These are phyloP conservation scores for Cyclophora punctaria DNA, from an alignment of 2,888 invertebrate species.

Conservation along the genomic window DNA sequence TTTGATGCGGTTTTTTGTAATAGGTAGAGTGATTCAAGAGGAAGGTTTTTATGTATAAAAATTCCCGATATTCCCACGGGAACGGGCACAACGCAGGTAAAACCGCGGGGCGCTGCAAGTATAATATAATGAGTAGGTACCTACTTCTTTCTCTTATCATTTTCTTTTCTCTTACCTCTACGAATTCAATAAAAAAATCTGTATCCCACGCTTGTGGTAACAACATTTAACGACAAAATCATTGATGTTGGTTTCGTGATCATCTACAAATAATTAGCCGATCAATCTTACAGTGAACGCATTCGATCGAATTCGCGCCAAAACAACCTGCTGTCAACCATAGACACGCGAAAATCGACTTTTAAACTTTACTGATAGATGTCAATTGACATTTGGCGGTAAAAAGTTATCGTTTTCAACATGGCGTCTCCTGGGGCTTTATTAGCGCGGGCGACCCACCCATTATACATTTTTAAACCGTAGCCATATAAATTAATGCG, in stretches of 20 bases:
- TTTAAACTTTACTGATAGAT: constrained; percentile 11
- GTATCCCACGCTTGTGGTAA: constrained; percentile 4
- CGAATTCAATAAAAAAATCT: too few relatives aligned
- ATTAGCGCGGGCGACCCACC: constrained; percentile 63
- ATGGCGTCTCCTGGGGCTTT: constrained; percentile 55
- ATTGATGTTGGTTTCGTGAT: constrained; percentile 33
- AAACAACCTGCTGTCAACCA: constrained; percentile 17
- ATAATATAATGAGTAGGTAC: too few relatives aligned
- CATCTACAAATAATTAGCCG: constrained; percentile 35
- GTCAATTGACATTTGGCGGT: constrained; percentile 31
- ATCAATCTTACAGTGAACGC: constrained; percentile 45
- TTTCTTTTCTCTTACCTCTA: too few relatives aligned
- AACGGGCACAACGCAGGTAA: too few relatives aligned
- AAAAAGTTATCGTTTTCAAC: constrained; percentile 37
- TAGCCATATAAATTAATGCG: constrained; percentile 75
- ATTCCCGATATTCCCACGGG: too few relatives aligned
- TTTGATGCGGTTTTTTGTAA: too few relatives aligned
- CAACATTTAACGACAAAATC: constrained; percentile 27
- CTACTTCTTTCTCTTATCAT: too few relatives aligned
- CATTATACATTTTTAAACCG: constrained; percentile 75
- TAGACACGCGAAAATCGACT: constrained; percentile 5
- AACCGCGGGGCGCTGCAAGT: too few relatives aligned
- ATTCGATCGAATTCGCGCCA: constrained; percentile 15
- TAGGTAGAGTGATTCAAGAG: too few relatives aligned
- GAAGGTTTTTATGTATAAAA: too few relatives aligned